phyloP scores from a whole-genome alignment of 2,888 invertebrate genomes.

The Neocrepidodera transversa region DNA sequence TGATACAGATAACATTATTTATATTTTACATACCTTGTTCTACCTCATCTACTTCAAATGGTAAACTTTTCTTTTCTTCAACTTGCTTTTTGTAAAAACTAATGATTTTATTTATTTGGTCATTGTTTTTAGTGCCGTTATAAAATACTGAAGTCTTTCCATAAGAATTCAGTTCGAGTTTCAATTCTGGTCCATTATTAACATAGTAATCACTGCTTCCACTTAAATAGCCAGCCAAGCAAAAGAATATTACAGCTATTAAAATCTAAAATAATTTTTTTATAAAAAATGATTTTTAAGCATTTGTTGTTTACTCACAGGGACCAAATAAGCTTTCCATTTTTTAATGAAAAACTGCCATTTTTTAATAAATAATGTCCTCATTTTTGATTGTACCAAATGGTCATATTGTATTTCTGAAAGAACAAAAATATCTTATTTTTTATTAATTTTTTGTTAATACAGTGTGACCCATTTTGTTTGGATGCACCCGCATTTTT shows the following conservation, averaged over 20 bases:
- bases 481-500: no score
- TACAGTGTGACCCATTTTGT: no score
- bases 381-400: not conserved
- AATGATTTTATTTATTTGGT: slow-evolving; percentile 34
- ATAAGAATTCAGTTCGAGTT: slow-evolving; percentile 54
- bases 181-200: slow-evolving; percentile 46
- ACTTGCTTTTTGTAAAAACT: slow-evolving; percentile 43
- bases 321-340: slow-evolving; percentile 33
- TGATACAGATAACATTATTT: no score
- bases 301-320: slow-evolving; percentile 37
- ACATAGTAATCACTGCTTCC: slow-evolving; percentile 8
- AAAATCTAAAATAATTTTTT: not conserved
- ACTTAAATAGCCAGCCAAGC: slow-evolving; percentile 38
- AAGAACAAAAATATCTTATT: no score
- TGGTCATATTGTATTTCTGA: no score
- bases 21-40: slow-evolving; percentile 37
- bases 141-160: slow-evolving; percentile 52
- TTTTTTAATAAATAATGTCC: slow-evolving; percentile 25
- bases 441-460: no score
- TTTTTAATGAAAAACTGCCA: slow-evolving; percentile 36
- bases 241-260: slow-evolving; percentile 38
- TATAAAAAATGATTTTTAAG: not conserved
- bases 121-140: slow-evolving; percentile 33
- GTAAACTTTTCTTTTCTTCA: slow-evolving; percentile 38
- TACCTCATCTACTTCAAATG: slow-evolving; percentile 39